Evolutionary conservation across 2,888 invertebrate genomes (phyloP).

Genomic region (Brachyptera risi): DNA sequence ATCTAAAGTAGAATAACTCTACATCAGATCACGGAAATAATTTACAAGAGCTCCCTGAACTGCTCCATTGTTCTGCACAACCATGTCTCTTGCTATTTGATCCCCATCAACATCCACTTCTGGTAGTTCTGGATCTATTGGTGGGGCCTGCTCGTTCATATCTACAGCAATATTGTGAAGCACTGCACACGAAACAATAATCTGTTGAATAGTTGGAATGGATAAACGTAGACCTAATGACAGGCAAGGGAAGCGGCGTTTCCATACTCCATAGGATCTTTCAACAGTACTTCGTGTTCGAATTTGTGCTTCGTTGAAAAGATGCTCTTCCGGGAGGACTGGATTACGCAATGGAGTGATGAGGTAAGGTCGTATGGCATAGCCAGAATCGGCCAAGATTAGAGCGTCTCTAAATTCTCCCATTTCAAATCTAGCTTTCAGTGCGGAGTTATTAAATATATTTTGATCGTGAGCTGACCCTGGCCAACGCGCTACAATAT

Average conservation of each 20-base stretch:
- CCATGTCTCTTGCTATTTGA: background rate
- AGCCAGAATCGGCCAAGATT: slow-evolving; percentile 27
- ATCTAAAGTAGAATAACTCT: background rate
- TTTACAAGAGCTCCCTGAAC: background rate
- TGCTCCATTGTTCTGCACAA: background rate
- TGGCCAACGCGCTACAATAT: slow-evolving; percentile 26
- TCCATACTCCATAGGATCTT: slow-evolving; percentile 21
- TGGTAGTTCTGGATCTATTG: slow-evolving; percentile 11
- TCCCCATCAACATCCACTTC: background rate
- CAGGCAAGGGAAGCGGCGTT: slow-evolving; percentile 23
- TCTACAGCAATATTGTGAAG: slow-evolving; percentile 24
- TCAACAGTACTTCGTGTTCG: slow-evolving; percentile 17
- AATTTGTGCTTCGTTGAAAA: slow-evolving; percentile 20
- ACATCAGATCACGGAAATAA: slow-evolving; percentile 6
- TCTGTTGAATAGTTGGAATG: too few species aligned
- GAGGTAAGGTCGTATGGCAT: background rate
- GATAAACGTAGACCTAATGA: slow-evolving; percentile 16
- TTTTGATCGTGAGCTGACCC: slow-evolving; percentile 26
- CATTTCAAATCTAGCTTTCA: slow-evolving; percentile 21
- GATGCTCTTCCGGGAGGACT: background rate
- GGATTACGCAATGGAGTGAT: slow-evolving; percentile 20
- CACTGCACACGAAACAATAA: slow-evolving; percentile 24
- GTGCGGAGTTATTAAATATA: background rate
- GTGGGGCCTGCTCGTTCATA: slow-evolving; percentile 17
- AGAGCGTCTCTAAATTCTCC: slow-evolving; percentile 23